Conservation (phyloP, 2,797 vertebrate genomes). For the Peromyscus melanophrys region DNA sequence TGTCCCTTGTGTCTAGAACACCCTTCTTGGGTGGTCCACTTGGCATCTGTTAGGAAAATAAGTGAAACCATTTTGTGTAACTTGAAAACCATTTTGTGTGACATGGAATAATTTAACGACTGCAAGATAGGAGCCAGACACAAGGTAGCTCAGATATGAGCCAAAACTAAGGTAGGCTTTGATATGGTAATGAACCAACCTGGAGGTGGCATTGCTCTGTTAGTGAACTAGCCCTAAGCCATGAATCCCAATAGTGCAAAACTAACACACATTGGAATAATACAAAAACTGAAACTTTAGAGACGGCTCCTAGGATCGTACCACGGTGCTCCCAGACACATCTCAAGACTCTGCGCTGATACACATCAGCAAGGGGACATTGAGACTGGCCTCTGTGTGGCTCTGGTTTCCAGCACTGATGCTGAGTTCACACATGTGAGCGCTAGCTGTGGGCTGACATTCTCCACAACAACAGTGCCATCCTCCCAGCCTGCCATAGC, state of each 20-base stretch:
- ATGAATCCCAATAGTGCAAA: no score
- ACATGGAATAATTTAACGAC: neutral
- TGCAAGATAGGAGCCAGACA: neutral
- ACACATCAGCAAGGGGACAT: neutral
- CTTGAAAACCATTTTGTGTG: neutral
- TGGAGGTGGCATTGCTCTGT: neutral
- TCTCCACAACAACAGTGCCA: neutral
- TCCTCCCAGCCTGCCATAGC: neutral
- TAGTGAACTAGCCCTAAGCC: neutral
- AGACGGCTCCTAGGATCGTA: neutral
- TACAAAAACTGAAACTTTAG: neutral
- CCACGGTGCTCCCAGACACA: neutral
- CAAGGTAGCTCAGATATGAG: neutral
- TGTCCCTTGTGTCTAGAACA: slow-evolving; percentile 6
- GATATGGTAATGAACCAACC: neutral
- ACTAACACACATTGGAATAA: neutral
- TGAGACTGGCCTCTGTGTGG: neutral
- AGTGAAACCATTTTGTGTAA: neutral
- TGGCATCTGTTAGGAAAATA: neutral
- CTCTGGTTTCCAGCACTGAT: neutral
- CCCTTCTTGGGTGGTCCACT: neutral
- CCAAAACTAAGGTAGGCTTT: neutral
- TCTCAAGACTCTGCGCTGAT: neutral
- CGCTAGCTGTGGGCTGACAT: neutral
- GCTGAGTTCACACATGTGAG: neutral